Base-by-base conservation (phyloP, 2,888 invertebrate genomes). In the Amblyteles armatorius region DNA sequence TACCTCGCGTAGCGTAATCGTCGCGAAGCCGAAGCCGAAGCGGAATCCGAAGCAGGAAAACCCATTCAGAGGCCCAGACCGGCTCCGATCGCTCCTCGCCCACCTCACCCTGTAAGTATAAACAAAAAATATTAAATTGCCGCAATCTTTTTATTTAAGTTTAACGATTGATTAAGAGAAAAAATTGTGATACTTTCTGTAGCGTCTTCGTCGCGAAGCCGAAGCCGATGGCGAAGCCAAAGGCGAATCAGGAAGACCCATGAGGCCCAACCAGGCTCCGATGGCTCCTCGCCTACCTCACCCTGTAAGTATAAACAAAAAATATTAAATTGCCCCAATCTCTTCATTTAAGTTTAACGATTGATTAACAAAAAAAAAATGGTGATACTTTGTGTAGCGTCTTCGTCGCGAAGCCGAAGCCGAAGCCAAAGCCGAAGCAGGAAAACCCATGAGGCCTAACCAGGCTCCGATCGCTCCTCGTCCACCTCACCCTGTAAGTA, bases 151-250 rank as follows among this genome's bases (percentile, higher is more conserved):
- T 36, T 36, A 5, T 36, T 36, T 9, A 9, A 36, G 7, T 29
- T 60, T 16, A 29, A 9, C 60, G 3, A 29, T 26, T 26, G 13
- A 60, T 60, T 13, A 60, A 13, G 3, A 44, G n/a, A 44, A 11
- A 9, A 22, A 60, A 52, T 5, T 33, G 4, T 36, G 7, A 0
- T 36, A 9, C 9, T 7, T 55, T 57, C 6, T 4, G 2, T 52
- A 87, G 87, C 85, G 87, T 36, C 44, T 69, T 67, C 85, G 84
- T 9, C 87, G 87, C n/a, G 84, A 87, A 76, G 78, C 85, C 7
- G 82, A 85, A n/a, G 36, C 36, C 2, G 36, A 9, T 9, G 78
- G 84, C 5, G 82, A 85, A 22, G 55, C 80, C 2, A 82, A 74
- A 50, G 68, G 79, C 2, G 83, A 74, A 50, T 63, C 83, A 36